Base-by-base conservation (phyloP, 35 echinoderm and acorn worm genomes). In the Patiria miniata region DNA sequence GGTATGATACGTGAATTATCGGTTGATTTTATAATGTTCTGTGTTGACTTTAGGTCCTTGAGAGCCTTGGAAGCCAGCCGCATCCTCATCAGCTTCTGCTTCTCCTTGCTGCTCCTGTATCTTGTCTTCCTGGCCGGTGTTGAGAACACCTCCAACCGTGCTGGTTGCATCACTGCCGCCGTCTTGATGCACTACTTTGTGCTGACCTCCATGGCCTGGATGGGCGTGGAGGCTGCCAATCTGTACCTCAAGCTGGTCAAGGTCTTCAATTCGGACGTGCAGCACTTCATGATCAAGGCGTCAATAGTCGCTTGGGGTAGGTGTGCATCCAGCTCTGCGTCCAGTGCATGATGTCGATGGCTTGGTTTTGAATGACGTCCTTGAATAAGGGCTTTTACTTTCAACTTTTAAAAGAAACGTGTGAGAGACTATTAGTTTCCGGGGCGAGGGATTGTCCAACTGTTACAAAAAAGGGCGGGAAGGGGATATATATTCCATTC, bases 281-380 rank as follows among this genome's bases (percentile, higher is more conserved):
- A 56, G 32, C 30, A 53, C 8, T 94, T 90, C 61, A 77, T 94
- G 37, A 21, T 94, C 39, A 94, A 94, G 60, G 88, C 88, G n/a
- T 39, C 82, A 7, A n/a, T 94, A 19, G 38, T 82, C 33, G 87
- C 81, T 33, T 94, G 92, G 92, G 92, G 92, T 94, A 86, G 78
- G 90, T 68, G 42, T n/a, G 30, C 40, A 9, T 61, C 1, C 23
- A 39, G 40, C 37, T 29, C 78, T 1, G 22, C 4, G 14, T 58
- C n/a, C 55, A 15, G 14, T 58, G 14, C n/a, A 14, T 14, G 14
- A n/a, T 58, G 55, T 15, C 14, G 14, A 58, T 15, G 14, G 14
- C n/a, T 15, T 58, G 14, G 14, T 58, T 58, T 58, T 58, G 14
- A 58, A 58, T 15, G n/a, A 14, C 55, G 14, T 15, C 14, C 14